A percentile compares a stretch with the other conserved stretches of the same genome.
phyloP scores from a whole-genome alignment of 2,113 vertebrate species.

The Pongo pygmaeus region DNA sequence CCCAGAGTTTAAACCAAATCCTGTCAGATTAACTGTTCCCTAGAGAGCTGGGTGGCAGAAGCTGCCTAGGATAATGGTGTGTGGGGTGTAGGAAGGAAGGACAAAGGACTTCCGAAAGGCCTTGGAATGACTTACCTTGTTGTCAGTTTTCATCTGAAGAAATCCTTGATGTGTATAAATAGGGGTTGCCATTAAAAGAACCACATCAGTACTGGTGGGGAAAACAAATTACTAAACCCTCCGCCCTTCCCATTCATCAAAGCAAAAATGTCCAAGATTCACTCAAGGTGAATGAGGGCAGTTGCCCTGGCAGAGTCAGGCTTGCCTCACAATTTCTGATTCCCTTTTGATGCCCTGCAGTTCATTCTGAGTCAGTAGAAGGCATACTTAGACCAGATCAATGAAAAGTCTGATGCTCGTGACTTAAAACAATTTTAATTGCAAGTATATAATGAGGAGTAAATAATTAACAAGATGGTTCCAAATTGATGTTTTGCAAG shows the following conservation, averaged over 20 bases:
- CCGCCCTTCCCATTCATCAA: not conserved
- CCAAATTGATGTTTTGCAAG: conserved; percentile 12
- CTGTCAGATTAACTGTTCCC: not conserved
- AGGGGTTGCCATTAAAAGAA: not conserved
- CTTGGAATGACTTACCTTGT: not conserved
- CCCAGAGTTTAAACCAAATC: conserved; percentile 31
- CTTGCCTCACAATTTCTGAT: conserved; percentile 20
- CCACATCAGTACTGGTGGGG: not conserved
- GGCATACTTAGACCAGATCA: not conserved
- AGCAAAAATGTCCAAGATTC: not conserved
- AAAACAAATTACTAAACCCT: conserved; percentile 35
- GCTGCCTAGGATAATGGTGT: not conserved
- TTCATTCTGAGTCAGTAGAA: conserved; percentile 32
- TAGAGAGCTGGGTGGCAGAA: not conserved
- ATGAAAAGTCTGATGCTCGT: conserved; percentile 18
- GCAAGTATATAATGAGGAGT: not conserved
- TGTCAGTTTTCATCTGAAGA: conserved; percentile 19
- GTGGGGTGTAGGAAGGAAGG: not conserved
- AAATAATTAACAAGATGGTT: conserved; percentile 45
- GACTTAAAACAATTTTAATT: conserved; percentile 36
- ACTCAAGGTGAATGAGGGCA: not conserved
- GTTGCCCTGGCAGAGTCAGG: not conserved
- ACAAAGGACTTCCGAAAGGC: not conserved
- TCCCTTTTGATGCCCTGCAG: not conserved
- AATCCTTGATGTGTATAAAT: not conserved